A percentile compares a stretch with the other conserved stretches of the same genome.
Evolutionary conservation across 92 coral and sea anemone species (phyloP).

Genomic region (Anthopleura xanthogrammica): DNA sequence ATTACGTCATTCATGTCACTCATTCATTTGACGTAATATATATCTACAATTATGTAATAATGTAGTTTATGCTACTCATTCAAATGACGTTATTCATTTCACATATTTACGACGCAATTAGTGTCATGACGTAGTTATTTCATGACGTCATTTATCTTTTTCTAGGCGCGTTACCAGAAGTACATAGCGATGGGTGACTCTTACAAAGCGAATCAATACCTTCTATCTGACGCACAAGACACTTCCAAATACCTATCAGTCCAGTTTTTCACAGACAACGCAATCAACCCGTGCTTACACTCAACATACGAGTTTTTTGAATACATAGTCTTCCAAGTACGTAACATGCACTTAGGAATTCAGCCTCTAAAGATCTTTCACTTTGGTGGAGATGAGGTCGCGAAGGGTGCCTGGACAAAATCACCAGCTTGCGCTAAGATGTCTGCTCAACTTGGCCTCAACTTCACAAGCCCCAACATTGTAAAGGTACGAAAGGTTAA

Average conservation of each 20-base stretch:
- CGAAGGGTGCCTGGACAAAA: constrained; percentile 96
- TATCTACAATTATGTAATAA: too few species aligned
- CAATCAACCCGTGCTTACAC: constrained; percentile 92
- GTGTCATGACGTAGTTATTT: not conserved
- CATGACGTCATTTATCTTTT: not conserved
- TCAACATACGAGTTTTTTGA: constrained; percentile 92
- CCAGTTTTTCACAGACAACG: constrained; percentile 91
- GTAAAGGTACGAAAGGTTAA: constrained; percentile 45
- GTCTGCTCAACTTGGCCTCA: constrained; percentile 70
- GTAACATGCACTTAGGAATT: constrained; percentile 67
- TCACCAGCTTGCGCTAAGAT: constrained; percentile 82
- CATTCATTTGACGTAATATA: too few species aligned
- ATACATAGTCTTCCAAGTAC: constrained; percentile 65
- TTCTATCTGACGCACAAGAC: constrained; percentile 82
- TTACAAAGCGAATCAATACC: constrained; percentile 61
- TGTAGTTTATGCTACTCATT: too few species aligned
- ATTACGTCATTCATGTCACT: too few species aligned
- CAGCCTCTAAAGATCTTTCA: constrained; percentile 85
- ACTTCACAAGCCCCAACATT: constrained; percentile 79
- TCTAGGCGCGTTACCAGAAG: constrained; percentile 48
- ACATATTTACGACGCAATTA: too few species aligned
- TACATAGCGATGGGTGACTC: constrained; percentile 61
- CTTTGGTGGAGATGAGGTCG: constrained; percentile 97
- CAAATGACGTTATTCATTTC: too few species aligned
- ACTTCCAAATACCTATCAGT: constrained; percentile 87